Conservation (phyloP, 2,797 vertebrate species). For the Siniperca obscura region DNA sequence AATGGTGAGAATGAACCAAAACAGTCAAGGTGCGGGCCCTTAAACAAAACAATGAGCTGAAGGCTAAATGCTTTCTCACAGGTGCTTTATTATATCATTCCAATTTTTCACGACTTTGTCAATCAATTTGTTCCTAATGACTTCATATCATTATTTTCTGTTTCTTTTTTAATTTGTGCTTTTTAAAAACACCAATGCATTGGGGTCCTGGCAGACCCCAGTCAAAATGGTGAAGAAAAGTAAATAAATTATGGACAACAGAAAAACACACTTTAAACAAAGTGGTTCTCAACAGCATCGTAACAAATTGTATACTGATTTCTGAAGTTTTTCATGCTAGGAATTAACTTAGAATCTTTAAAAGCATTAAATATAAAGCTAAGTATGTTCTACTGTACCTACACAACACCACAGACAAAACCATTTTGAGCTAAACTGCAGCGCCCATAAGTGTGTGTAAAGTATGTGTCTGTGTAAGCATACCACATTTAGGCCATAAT, state of each 20-base stretch:
- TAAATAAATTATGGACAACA: too few relatives aligned
- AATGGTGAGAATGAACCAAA: too few relatives aligned
- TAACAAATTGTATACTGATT: background rate
- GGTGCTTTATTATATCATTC: too few relatives aligned
- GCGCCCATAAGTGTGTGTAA: slow-evolving; percentile 10
- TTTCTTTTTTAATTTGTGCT: too few relatives aligned
- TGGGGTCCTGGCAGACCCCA: too few relatives aligned
- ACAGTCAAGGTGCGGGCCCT: too few relatives aligned
- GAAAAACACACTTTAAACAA: background rate
- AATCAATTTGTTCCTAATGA: too few relatives aligned
- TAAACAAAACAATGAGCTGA: background rate
- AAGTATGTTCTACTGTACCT: background rate
- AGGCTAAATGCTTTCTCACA: too few relatives aligned
- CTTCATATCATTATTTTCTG: too few relatives aligned
- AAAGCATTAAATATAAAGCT: background rate
- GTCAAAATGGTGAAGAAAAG: too few relatives aligned
- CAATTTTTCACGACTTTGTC: too few relatives aligned
- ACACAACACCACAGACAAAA: background rate
- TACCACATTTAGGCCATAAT: slow-evolving; percentile 66
- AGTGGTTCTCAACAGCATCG: background rate
- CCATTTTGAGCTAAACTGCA: background rate
- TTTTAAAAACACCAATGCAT: too few relatives aligned
- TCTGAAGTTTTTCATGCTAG: background rate
- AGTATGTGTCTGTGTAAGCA: slow-evolving; percentile 6
- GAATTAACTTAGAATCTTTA: background rate